Conservation (phyloP, 1,140 invertebrate genomes). For the Riptortus pedestris region DNA sequence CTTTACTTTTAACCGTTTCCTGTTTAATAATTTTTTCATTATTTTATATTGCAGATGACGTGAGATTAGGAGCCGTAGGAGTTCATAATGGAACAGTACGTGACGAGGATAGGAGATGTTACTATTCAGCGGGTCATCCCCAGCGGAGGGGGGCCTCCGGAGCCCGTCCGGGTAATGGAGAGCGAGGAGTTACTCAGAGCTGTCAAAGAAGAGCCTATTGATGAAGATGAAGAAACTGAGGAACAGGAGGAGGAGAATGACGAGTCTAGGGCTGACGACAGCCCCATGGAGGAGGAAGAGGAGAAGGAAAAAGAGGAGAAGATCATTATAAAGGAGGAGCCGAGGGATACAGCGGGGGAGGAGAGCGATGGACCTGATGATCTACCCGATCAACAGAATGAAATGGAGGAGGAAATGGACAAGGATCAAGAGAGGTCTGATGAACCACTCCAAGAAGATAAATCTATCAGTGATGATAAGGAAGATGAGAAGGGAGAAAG, state of each 20-base stretch:
- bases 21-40: too few species aligned
- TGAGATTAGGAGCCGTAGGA: too few species aligned
- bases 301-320: constrained; percentile 1
- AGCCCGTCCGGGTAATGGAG: constrained; percentile 35
- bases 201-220: constrained; percentile 20
- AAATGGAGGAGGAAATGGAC: not conserved
- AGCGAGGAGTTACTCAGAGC: constrained; percentile 16
- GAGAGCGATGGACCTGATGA: not conserved
- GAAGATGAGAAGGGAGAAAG: constrained; percentile 26
- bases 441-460: not conserved
- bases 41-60: too few species aligned
- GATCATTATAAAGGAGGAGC: not conserved
- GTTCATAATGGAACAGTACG: constrained; percentile 35
- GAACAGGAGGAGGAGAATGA: constrained; percentile 6
- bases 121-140: constrained; percentile 42
- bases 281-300: not conserved
- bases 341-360: not conserved
- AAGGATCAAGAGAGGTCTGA: not conserved
- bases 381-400: not conserved
- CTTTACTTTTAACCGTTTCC: too few species aligned
- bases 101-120: constrained; percentile 43
- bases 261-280: not conserved
- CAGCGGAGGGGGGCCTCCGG: constrained; percentile 31
- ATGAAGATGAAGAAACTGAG: constrained; percentile 9
- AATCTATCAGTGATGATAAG: not conserved